phyloP scores from a whole-genome alignment of 2,888 invertebrate species.

The Tenodera sinensis region DNA sequence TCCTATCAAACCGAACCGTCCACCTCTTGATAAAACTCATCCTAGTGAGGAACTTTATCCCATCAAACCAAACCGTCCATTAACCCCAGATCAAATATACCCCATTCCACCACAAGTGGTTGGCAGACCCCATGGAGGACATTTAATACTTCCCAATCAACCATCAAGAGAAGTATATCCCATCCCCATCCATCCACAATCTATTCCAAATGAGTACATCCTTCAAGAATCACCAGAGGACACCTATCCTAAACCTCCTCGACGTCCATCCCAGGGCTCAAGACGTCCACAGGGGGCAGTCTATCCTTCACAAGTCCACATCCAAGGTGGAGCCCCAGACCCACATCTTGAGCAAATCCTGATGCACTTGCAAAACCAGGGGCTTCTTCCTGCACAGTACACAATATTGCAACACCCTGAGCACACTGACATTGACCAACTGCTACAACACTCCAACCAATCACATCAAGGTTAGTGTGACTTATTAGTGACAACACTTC shows the following conservation, averaged over 20 bases:
- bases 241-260: background rate
- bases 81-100: background rate
- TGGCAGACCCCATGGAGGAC: background rate
- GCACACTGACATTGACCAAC: slow-evolving; percentile 15
- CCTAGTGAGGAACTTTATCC: background rate
- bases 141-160: background rate
- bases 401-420: slow-evolving; percentile 13
- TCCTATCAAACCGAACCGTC: background rate
- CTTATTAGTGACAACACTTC: no score
- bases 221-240: background rate
- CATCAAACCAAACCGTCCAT: background rate
- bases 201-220: background rate
- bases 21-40: background rate
- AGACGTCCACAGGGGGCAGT: background rate
- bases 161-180: background rate
- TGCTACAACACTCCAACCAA: slow-evolving; percentile 22
- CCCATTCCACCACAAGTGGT: background rate
- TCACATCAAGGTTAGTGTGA: background rate
- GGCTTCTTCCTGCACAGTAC: slow-evolving; percentile 34
- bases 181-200: background rate
- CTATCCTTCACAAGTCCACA: background rate
- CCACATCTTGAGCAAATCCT: slow-evolving; percentile 40
- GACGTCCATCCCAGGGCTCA: background rate
- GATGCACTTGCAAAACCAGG: slow-evolving; percentile 44
- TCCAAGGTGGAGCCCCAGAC: background rate